Percentiles rank a stretch among this genome's conserved stretches.
Evolutionary conservation across 2,888 invertebrate species (phyloP).

Genomic region (Schizotus pectinicornis): DNA sequence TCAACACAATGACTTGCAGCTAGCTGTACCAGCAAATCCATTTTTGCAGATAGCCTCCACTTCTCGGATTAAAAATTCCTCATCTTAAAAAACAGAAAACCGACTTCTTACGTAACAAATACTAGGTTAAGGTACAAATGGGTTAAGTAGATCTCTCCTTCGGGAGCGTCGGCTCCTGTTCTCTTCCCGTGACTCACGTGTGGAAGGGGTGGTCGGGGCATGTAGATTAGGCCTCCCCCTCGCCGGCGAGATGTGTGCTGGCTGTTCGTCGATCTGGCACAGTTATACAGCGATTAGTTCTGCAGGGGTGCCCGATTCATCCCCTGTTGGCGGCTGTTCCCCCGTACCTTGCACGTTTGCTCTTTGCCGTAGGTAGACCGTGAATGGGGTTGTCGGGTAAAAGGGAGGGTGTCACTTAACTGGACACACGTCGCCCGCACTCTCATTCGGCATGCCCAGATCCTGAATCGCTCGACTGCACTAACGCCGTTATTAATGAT

Average conservation of each 20-base stretch:
- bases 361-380: slow-evolving; percentile 33
- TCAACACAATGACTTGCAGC: too few species aligned
- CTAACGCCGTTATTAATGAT: slow-evolving; percentile 39
- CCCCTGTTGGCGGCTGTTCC: slow-evolving; percentile 22
- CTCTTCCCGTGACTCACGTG: too few species aligned
- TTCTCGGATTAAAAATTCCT: too few species aligned
- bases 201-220: slow-evolving; percentile 29
- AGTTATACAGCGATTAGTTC: slow-evolving; percentile 53
- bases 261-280: slow-evolving; percentile 47
- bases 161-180: too few species aligned
- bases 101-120: too few species aligned
- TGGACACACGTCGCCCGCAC: slow-evolving; percentile 46
- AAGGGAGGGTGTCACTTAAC: slow-evolving; percentile 44
- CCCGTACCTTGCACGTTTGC: slow-evolving; percentile 27
- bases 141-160: too few species aligned
- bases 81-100: too few species aligned
- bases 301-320: slow-evolving; percentile 47
- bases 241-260: slow-evolving; percentile 45
- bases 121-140: too few species aligned
- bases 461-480: slow-evolving; percentile 23
- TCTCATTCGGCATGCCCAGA: slow-evolving; percentile 36
- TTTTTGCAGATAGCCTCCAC: too few species aligned
- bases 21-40: too few species aligned
- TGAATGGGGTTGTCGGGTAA: slow-evolving; percentile 16
- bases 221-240: slow-evolving; percentile 48